These are phyloP conservation scores for Fregetta grallaria DNA, from an alignment of 2,113 vertebrate species.

Conservation along the genomic window DNA sequence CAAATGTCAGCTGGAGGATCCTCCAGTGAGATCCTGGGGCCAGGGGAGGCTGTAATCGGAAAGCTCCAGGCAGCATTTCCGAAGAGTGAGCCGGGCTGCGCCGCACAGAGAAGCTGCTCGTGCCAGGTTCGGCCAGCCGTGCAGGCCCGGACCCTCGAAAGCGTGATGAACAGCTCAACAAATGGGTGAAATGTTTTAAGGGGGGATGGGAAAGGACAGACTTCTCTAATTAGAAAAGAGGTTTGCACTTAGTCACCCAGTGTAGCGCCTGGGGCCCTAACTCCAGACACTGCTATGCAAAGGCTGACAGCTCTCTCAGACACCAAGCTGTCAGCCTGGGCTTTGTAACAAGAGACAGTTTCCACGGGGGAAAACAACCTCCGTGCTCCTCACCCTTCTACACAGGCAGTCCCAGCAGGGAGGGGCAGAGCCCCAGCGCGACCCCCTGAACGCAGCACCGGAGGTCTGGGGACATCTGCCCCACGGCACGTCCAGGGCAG, in stretches of 20 bases:
- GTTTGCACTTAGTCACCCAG: conserved; percentile 57
- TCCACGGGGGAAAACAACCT: conserved; percentile 30
- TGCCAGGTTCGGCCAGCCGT: background rate
- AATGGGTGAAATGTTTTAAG: background rate
- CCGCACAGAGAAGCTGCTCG: background rate
- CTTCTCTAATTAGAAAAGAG: conserved; percentile 52
- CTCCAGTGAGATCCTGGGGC: background rate
- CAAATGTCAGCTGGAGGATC: conserved; percentile 38
- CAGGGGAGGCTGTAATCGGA: background rate
- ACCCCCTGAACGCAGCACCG: fast-evolving
- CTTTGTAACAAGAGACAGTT: conserved; percentile 47
- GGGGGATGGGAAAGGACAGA: conserved; percentile 33
- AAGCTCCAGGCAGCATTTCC: background rate
- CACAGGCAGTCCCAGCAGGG: background rate
- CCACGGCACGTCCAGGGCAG: background rate
- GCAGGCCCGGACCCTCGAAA: background rate
- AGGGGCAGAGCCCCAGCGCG: background rate
- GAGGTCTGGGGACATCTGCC: background rate
- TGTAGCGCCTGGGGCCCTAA: conserved; percentile 20
- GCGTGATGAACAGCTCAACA: background rate
- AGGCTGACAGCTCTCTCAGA: conserved; percentile 60
- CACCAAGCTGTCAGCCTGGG: conserved; percentile 43
- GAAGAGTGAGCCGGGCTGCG: background rate
- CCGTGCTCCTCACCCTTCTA: background rate
- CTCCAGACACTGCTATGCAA: conserved; percentile 44